Evolutionary conservation across 2,113 vertebrate genomes (phyloP).

Genomic region (Odocoileus virginianus): DNA sequence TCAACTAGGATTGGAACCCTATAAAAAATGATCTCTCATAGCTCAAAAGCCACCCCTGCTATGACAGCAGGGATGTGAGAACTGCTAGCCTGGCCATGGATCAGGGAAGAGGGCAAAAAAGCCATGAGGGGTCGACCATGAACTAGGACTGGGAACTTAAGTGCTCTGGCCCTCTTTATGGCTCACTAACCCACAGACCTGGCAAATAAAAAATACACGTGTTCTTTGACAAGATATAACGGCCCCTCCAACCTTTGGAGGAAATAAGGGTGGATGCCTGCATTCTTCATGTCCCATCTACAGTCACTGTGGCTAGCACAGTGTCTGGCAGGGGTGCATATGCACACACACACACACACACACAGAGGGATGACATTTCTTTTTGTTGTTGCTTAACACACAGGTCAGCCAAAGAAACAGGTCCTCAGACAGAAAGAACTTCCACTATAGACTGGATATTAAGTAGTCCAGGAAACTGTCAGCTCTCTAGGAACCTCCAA

Average conservation of each 20-base stretch:
- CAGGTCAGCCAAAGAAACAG: not conserved
- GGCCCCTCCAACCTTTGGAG: not conserved
- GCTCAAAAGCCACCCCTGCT: not conserved
- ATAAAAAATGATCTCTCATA: constrained; percentile 26
- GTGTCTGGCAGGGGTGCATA: not conserved
- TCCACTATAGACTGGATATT: not conserved
- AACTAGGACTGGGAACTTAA: not conserved
- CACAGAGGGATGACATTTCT: not conserved
- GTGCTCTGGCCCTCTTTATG: not conserved
- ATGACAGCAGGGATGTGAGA: not conserved
- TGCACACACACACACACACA: rapidly evolving
- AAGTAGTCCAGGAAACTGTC: not conserved
- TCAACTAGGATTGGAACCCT: not conserved
- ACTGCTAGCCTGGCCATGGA: not conserved
- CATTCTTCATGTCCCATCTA: not conserved
- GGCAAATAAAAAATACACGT: not conserved
- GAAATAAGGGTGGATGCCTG: not conserved
- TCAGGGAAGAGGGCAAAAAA: not conserved
- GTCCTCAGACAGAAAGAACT: not conserved
- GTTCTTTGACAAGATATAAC: not conserved
- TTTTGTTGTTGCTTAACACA: not conserved
- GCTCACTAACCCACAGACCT: not conserved
- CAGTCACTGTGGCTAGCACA: rapidly evolving
- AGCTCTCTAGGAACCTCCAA: not conserved
- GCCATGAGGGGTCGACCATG: not conserved